A percentile compares a stretch with the other conserved stretches of the same genome.
phyloP scores from a whole-genome alignment of 2,113 vertebrate species.

The Phainopepla nitens region DNA sequence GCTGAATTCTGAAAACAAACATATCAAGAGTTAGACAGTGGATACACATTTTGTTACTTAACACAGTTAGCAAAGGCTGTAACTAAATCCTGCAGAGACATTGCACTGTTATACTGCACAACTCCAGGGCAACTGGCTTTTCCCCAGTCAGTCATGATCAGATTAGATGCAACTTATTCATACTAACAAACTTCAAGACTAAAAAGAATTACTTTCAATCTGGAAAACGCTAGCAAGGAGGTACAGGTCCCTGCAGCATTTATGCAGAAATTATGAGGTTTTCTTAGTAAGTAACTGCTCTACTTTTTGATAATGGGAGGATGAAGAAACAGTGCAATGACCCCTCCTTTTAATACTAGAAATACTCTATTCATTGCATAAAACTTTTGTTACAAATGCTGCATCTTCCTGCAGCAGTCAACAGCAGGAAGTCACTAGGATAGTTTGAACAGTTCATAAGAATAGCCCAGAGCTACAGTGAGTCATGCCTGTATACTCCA shows the following conservation, averaged over 20 bases:
- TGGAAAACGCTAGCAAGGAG: background rate
- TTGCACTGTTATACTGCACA: background rate
- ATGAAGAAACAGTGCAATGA: background rate
- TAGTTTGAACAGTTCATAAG: background rate
- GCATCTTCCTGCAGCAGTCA: background rate
- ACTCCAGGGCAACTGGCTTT: background rate
- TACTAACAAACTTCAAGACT: background rate
- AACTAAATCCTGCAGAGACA: background rate
- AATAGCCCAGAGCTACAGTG: background rate
- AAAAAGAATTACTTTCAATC: background rate
- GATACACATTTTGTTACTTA: background rate
- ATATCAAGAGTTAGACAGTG: background rate
- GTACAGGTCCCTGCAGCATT: background rate
- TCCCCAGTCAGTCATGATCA: background rate
- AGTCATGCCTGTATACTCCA: background rate
- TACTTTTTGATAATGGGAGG: background rate
- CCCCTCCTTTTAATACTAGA: background rate
- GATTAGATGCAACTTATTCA: fast-evolving
- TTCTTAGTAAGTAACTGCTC: background rate
- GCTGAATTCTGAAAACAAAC: constrained; percentile 76
- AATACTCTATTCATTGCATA: background rate
- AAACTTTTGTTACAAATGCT: background rate
- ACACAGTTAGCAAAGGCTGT: background rate
- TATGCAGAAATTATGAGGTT: background rate
- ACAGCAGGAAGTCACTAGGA: background rate